These are phyloP conservation scores for Philotrypesis tridentata DNA, from an alignment of 1,140 invertebrate genomes.

Conservation along the genomic window DNA sequence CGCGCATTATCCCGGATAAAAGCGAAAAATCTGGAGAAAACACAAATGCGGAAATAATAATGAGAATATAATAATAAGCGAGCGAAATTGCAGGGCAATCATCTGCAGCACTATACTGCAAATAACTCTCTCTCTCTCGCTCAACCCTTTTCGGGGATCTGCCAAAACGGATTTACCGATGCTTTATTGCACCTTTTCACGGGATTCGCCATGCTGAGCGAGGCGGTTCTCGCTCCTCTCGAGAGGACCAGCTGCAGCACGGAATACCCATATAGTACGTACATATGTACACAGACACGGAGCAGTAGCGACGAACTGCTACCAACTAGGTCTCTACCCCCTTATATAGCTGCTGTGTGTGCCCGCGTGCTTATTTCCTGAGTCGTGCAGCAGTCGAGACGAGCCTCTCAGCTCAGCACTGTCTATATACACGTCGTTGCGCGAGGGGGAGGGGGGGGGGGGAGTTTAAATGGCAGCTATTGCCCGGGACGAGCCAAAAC, in stretches of 20 bases:
- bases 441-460: no score
- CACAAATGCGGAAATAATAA: background rate
- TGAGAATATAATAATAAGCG: no score
- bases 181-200: conserved; percentile 39
- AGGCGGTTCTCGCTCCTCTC: conserved; percentile 13
- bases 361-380: background rate
- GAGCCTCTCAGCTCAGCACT: background rate
- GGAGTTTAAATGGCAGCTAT: background rate
- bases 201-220: conserved; percentile 24
- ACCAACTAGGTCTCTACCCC: background rate
- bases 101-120: background rate
- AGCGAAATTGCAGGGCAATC: background rate
- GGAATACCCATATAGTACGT: background rate
- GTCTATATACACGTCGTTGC: no score
- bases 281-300: no score
- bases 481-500: background rate
- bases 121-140: background rate
- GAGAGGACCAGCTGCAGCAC: conserved; percentile 15
- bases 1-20: background rate
- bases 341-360: no score
- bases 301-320: no score
- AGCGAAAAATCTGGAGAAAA: background rate
- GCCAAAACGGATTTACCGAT: conserved; percentile 42
- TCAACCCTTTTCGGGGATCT: conserved; percentile 19
- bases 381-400: background rate